Base-by-base conservation (phyloP, 2,797 vertebrate genomes). In the Poeciliopsis paucimaculata region DNA sequence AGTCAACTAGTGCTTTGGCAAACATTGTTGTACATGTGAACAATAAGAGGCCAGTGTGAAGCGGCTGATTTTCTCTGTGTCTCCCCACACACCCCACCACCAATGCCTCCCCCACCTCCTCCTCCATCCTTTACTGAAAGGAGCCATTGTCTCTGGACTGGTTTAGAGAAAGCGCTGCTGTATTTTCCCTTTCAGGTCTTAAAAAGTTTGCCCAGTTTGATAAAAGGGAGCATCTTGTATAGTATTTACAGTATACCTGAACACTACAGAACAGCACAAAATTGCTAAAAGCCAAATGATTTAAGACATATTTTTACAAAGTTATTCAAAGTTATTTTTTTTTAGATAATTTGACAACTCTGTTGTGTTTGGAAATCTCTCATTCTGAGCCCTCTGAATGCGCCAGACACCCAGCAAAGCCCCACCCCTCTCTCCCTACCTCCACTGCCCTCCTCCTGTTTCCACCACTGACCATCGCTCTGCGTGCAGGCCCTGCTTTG, bases 111-210 rank as follows among this genome's bases (percentile, higher is more conserved):
- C 26, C 79, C 70, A 62, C 57, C 53, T 62, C 39, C 28, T 87
- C 84, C 82, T 70, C 87, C 82, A 77, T 86, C 49, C 49, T 77
- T 68, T 76, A 49, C 78, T 95, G 92, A 94, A 94, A 92, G 92
- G 88, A 83, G 66, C 84, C 88, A 92, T 95, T 95, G 93, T 94
- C 84, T 91, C 76, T 84, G 83, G 79, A 84, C 89, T 88, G 88
- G 91, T 89, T 88, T 82, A 83, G 85, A 85, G 87, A 88, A 77
- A 26, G 88, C 82, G 76, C n/a, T 88, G 75, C 89, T 85, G 91
- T 91, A 86, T 86, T 93, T 91, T 93, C 77, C 85, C 88, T 89
- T 87, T 89, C 81, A 89, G 86, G 76, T 82, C 80, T 90, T 90
- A 79, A 86, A 84, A 91, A 79, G 76, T 46, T 89, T 80, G 81